These are phyloP conservation scores for Arrhopalites spinosus DNA, from an alignment of 2,888 invertebrate genomes.

Conservation along the genomic window DNA sequence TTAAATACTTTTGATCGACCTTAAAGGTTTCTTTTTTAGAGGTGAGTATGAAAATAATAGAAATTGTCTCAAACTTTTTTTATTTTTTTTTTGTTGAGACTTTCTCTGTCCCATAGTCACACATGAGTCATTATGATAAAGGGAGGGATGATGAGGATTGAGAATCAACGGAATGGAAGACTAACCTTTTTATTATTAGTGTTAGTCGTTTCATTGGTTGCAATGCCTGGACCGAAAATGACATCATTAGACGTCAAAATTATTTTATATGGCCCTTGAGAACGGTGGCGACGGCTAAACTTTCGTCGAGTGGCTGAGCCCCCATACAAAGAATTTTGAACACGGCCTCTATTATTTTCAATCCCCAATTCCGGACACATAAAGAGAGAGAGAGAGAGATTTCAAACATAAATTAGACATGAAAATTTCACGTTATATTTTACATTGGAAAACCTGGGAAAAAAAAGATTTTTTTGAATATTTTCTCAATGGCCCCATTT, in stretches of 20 bases:
- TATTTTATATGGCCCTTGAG: slow-evolving; percentile 54
- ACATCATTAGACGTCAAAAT: slow-evolving; percentile 50
- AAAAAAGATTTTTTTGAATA: too few species aligned
- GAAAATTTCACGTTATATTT: neutral
- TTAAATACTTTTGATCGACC: too few species aligned
- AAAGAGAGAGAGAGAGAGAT: neutral
- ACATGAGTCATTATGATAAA: neutral
- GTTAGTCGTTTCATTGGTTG: slow-evolving; percentile 22
- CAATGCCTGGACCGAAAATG: slow-evolving; percentile 43
- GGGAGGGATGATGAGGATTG: slow-evolving; percentile 12
- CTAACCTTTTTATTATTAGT: slow-evolving; percentile 39
- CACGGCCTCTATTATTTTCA: slow-evolving; percentile 22
- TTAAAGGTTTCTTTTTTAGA: too few species aligned
- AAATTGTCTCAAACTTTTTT: too few species aligned
- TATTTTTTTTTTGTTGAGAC: too few species aligned
- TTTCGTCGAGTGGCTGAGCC: slow-evolving; percentile 24
- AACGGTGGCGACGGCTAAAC: slow-evolving; percentile 47
- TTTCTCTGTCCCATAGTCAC: neutral
- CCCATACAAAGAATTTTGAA: slow-evolving; percentile 26
- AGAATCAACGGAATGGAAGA: slow-evolving; percentile 12
- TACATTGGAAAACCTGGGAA: too few species aligned
- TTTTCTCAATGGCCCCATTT: too few species aligned
- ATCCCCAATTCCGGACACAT: neutral
- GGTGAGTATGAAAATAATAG: too few species aligned
- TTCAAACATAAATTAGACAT: neutral